Base-by-base conservation (phyloP, 2,888 invertebrate genomes). In the Hoplodrina blanda region DNA sequence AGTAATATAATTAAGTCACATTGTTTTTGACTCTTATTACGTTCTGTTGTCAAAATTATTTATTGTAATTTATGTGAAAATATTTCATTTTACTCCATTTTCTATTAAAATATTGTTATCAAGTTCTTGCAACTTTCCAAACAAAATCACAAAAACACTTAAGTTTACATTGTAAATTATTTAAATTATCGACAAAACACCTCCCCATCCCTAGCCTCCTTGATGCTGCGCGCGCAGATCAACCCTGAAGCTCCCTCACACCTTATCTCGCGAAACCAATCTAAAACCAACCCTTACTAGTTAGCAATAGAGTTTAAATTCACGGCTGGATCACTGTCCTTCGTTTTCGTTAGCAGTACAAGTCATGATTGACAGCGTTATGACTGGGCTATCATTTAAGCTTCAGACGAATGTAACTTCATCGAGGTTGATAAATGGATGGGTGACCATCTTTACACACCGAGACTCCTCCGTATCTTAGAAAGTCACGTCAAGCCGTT, bases 151-250 rank as follows among this genome's bases (percentile, higher is more conserved):
- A 41, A 11, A 41, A 41, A 11, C 1, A 17, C 46, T 17, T 46
- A 17, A 44, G 4, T 44, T 4, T 10, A 33, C 41, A 50, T 0
- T 6, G 13, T 1, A 19, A 13, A 49, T 33, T 15, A 62, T 49
- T 49, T 17, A 55, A 74, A 59, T 49, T 74, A 80, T 84, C 82
- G 81, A 85, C 85, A 76, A 73, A 41, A 13, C 25, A 0, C 8
- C 41, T 6, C 59, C 69, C 55, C 92, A 87, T 87, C 93, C 78
- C 92, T 94, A 90, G 49, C 44, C 65, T 25, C 83, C 83, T 85
- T 78, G 88, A 91, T 85, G 90, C 89, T 95, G 94, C 94, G 94
- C 94, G 94, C 95, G 94, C 93, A 91, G 91, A 67, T 49, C 71
- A 84, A 75, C 88, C 88, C 87, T 78, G 80, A 79, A 80, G 72